phyloP scores from a whole-genome alignment of 2,888 invertebrate species.

The Clanis bilineata region DNA sequence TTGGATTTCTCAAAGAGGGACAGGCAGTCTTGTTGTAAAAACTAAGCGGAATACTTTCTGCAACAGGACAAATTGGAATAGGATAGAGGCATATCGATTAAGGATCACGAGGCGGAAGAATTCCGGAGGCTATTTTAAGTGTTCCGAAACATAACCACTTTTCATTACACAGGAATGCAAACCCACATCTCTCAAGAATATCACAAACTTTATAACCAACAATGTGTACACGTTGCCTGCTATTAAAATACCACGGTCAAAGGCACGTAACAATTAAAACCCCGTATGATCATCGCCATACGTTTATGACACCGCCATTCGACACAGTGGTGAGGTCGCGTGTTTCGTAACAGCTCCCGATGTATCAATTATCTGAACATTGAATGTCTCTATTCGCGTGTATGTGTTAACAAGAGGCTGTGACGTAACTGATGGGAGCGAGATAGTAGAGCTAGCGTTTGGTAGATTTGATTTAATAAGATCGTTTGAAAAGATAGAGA shows the following conservation, averaged over 20 bases:
- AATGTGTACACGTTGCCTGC: background rate
- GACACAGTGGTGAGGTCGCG: slow-evolving; percentile 33
- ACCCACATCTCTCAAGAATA: background rate
- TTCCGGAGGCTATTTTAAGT: too few relatives aligned
- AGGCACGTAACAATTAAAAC: background rate
- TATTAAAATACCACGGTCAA: background rate
- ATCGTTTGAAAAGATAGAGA: background rate
- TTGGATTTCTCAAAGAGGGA: too few relatives aligned
- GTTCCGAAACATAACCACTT: too few relatives aligned
- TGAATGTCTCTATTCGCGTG: slow-evolving; percentile 51
- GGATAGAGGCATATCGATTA: too few relatives aligned
- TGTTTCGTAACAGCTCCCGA: slow-evolving; percentile 44
- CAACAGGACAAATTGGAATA: too few relatives aligned
- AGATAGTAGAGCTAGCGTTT: background rate
- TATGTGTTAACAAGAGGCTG: slow-evolving; percentile 45
- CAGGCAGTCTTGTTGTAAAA: too few relatives aligned
- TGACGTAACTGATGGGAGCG: slow-evolving; percentile 36
- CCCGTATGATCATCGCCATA: slow-evolving; percentile 26
- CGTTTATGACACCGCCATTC: slow-evolving; percentile 38
- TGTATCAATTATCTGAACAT: slow-evolving; percentile 50
- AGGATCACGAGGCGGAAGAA: too few relatives aligned
- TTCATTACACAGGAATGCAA: background rate
- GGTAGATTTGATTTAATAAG: background rate
- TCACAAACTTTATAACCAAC: background rate
- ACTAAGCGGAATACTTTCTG: too few relatives aligned